These are phyloP conservation scores for Cervus canadensis DNA, from an alignment of 2,113 vertebrate species.

Conservation along the genomic window DNA sequence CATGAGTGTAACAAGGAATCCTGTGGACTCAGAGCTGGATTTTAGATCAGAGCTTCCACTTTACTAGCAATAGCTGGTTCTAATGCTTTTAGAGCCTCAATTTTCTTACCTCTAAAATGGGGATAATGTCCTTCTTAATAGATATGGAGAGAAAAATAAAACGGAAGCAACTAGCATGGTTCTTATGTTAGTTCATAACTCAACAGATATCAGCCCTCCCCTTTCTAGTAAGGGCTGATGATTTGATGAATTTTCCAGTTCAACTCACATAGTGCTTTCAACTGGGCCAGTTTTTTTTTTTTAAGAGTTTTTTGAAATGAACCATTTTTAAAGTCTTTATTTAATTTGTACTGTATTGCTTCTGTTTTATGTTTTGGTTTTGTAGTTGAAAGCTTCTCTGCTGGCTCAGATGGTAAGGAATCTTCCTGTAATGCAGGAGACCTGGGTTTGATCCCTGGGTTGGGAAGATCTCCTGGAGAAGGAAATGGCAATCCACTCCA, in stretches of 20 bases:
- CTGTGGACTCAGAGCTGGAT: neutral
- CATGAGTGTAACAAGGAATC: neutral
- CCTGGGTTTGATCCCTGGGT: neutral
- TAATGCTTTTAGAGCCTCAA: neutral
- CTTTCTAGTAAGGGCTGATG: neutral
- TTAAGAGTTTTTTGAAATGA: neutral
- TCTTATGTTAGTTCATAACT: neutral
- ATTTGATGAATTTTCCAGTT: neutral
- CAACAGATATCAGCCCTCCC: neutral
- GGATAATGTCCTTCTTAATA: neutral
- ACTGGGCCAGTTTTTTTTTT: neutral
- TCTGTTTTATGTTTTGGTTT: neutral
- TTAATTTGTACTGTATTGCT: neutral
- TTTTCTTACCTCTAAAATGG: conserved; percentile 8
- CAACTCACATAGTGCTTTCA: neutral
- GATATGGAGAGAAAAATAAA: neutral
- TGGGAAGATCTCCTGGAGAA: neutral
- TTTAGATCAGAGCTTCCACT: neutral
- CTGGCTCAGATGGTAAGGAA: neutral
- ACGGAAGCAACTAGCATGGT: neutral
- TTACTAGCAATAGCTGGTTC: neutral
- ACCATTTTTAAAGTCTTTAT: neutral
- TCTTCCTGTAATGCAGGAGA: neutral
- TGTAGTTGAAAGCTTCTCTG: neutral
- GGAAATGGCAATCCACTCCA: neutral